Evolutionary conservation across 1,140 invertebrate genomes (phyloP).

Genomic region (Papilio helenus): DNA sequence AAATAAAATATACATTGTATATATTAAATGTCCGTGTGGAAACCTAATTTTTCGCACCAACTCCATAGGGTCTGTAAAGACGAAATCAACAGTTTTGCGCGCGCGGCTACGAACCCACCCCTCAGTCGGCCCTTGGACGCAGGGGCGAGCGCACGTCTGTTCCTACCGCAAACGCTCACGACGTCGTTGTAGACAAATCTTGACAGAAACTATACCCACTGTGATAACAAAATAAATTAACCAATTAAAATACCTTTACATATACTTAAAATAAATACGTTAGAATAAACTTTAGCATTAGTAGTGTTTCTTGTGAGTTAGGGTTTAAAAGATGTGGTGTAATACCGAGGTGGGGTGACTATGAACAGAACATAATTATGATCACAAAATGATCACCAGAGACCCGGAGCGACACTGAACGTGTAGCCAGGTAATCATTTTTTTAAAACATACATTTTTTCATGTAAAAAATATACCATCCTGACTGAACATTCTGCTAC

Average conservation of each 20-base stretch:
- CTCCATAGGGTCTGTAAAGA: constrained; percentile 48
- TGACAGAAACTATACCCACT: constrained; percentile 25
- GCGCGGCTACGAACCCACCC: constrained; percentile 49
- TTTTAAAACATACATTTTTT: neutral
- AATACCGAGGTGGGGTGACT: constrained; percentile 52
- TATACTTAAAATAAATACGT: neutral
- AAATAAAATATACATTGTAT: constrained; percentile 28
- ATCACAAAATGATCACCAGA: constrained; percentile 54
- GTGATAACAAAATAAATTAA: constrained; percentile 38
- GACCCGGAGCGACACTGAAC: constrained; percentile 48
- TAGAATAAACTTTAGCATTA: constrained; percentile 39
- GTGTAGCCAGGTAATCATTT: constrained; percentile 51
- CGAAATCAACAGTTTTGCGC: constrained; percentile 66
- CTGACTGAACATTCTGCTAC: too few relatives aligned
- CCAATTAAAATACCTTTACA: neutral
- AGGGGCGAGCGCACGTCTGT: constrained; percentile 44
- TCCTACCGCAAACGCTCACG: constrained; percentile 15
- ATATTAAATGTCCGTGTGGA: constrained; percentile 36
- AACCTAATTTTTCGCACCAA: constrained; percentile 55
- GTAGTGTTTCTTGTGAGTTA: constrained; percentile 48
- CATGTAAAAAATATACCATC: too few relatives aligned
- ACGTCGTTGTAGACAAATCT: constrained; percentile 37
- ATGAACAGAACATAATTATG: constrained; percentile 41
- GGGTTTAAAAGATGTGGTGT: constrained; percentile 49
- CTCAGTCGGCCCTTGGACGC: constrained; percentile 48